phyloP scores from a whole-genome alignment of 2,888 invertebrate genomes.

The Zygaena filipendulae region DNA sequence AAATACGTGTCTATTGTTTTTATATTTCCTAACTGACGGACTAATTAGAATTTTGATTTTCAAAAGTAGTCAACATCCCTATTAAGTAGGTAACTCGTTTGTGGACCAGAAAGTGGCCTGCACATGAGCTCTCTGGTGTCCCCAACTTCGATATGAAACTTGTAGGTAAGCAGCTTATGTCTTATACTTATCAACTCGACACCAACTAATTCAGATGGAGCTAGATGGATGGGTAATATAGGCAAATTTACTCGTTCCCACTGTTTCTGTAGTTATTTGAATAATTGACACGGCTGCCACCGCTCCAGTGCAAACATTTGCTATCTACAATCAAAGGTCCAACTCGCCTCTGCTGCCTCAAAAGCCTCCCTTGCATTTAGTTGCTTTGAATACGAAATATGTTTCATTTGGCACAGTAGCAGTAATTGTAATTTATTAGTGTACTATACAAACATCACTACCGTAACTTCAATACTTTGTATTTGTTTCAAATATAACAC shows the following conservation, averaged over 20 bases:
- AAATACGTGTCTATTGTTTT: too few species aligned
- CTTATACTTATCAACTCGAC: constrained; percentile 29
- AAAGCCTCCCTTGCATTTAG: constrained; percentile 14
- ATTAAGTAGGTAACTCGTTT: too few species aligned
- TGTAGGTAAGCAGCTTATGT: constrained; percentile 60
- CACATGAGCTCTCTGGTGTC: constrained; percentile 34
- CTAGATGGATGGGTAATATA: constrained; percentile 43
- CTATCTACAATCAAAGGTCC: constrained; percentile 56
- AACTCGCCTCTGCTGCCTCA: constrained; percentile 29
- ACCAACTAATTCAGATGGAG: constrained; percentile 18
- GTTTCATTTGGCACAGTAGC: too few species aligned
- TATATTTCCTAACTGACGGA: too few species aligned
- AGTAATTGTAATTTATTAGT: too few species aligned
- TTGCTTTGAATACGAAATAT: too few species aligned
- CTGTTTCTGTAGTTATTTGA: constrained; percentile 52
- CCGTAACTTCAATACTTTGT: too few species aligned
- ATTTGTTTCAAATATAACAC: too few species aligned
- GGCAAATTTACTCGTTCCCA: constrained; percentile 48
- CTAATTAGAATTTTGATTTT: too few species aligned
- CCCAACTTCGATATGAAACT: constrained; percentile 45
- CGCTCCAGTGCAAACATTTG: constrained; percentile 56
- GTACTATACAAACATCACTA: too few species aligned
- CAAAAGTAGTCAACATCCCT: too few species aligned
- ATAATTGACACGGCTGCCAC: constrained; percentile 55
- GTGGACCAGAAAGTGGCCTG: too few species aligned